A percentile compares a stretch with the other conserved stretches of the same genome.
Conservation (phyloP, 2,888 invertebrate species). For the Anthophora plumipes region DNA sequence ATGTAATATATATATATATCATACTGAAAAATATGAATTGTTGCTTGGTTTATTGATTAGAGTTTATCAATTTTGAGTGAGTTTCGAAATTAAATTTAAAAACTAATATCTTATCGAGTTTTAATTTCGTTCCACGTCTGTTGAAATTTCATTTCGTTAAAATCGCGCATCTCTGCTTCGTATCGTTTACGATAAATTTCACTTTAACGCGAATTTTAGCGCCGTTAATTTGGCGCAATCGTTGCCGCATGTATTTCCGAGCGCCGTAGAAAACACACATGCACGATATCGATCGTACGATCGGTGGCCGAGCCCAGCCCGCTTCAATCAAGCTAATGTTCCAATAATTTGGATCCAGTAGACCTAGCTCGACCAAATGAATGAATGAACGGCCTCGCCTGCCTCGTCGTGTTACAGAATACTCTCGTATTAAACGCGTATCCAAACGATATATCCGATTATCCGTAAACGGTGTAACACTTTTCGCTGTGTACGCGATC, state of each 20-base stretch:
- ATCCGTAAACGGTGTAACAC: slow-evolving; percentile 29
- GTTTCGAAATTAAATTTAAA: not conserved
- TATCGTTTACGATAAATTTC: not conserved
- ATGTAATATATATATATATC: too few species aligned
- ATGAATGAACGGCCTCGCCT: slow-evolving; percentile 80
- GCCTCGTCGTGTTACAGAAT: slow-evolving; percentile 48
- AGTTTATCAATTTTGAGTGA: too few species aligned
- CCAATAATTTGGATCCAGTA: slow-evolving; percentile 81
- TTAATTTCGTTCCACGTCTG: not conserved
- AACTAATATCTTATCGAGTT: not conserved
- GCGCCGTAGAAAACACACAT: slow-evolving; percentile 26
- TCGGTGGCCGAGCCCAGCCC: slow-evolving; percentile 81
- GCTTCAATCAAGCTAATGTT: slow-evolving; percentile 84
- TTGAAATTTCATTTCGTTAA: not conserved
- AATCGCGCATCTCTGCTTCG: not conserved
- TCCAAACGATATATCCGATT: slow-evolving; percentile 20
- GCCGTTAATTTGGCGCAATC: slow-evolving; percentile 17
- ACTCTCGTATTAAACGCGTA: slow-evolving; percentile 36
- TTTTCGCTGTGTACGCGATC: slow-evolving; percentile 58
- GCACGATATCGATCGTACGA: slow-evolving; percentile 50
- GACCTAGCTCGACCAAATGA: slow-evolving; percentile 78
- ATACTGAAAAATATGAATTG: too few species aligned
- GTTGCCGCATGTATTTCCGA: not conserved
- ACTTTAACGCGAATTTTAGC: not conserved
- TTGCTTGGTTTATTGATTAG: too few species aligned